phyloP scores from a whole-genome alignment of 2,797 vertebrate species.

The Parotocinclus haroldoi region DNA sequence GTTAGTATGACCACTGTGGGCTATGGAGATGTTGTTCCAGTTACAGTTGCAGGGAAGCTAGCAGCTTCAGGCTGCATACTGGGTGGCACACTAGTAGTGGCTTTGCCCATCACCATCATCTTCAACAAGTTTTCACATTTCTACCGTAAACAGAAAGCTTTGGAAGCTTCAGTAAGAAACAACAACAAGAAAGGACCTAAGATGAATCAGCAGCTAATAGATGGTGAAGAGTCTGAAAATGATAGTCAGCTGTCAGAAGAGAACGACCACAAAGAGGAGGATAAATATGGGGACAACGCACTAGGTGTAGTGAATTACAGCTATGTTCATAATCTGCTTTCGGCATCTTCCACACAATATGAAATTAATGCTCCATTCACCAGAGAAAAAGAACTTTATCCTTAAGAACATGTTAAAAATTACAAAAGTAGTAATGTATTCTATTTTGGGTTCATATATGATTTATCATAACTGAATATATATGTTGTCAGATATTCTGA shows the following conservation, averaged over 20 bases:
- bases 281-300: constrained; percentile 48
- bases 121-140: constrained; percentile 99
- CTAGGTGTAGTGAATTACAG: constrained; percentile 70
- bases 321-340: constrained; percentile 61
- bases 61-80: constrained; percentile 93
- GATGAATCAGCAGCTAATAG: constrained; percentile 40
- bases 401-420: too few relatives aligned
- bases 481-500: too few relatives aligned
- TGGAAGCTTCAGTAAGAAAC: constrained; percentile 90
- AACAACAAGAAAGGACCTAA: constrained; percentile 64
- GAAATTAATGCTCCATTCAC: constrained; percentile 19
- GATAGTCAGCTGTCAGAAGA: constrained; percentile 38
- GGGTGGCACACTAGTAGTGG: constrained; percentile 91
- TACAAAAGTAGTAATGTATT: too few relatives aligned
- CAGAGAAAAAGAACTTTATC: constrained; percentile 4
- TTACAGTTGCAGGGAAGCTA: constrained; percentile 89
- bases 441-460: too few relatives aligned
- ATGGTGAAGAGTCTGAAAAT: constrained; percentile 34
- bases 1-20: constrained; percentile 98
- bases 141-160: constrained; percentile 91
- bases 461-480: too few relatives aligned
- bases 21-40: constrained; percentile 91
- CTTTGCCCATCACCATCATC: constrained; percentile 97
- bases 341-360: constrained; percentile 19
- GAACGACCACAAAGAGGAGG: constrained; percentile 23